These are phyloP conservation scores for Scaptomyza parva DNA, from an alignment of 2,888 invertebrate genomes.

Conservation along the genomic window DNA sequence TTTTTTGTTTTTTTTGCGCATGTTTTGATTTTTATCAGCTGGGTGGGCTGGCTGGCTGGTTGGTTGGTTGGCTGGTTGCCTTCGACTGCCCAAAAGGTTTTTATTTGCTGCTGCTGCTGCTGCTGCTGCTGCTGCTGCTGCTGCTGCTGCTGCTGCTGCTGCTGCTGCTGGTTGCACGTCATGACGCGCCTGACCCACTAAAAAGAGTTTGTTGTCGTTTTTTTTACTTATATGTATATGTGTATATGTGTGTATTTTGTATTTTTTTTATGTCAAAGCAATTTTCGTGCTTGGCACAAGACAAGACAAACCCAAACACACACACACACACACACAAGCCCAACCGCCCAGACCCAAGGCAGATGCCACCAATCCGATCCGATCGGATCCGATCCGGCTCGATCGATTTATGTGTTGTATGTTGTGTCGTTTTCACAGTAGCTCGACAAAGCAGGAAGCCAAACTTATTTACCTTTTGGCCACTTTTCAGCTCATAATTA, in stretches of 20 bases:
- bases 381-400: constrained; percentile 19
- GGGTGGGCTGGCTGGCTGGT: constrained; percentile 71
- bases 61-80: constrained; percentile 37
- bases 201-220: constrained; percentile 29
- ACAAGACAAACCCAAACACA: constrained; percentile 24
- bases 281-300: constrained; percentile 78
- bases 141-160: constrained; percentile 29
- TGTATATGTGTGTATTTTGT: constrained; percentile 12
- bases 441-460: constrained; percentile 59
- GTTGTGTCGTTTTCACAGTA: constrained; percentile 49
- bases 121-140: constrained; percentile 29
- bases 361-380: constrained; percentile 25
- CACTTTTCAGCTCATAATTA: constrained; percentile 78
- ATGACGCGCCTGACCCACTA: constrained; percentile 82
- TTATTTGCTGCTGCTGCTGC: constrained; percentile 39
- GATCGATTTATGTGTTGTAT: constrained; percentile 44
- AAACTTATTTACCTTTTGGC: constrained; percentile 72
- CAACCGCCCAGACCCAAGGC: constrained; percentile 13
- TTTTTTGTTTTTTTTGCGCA: constrained; percentile 72
- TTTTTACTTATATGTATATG: constrained; percentile 16
- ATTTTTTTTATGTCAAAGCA: constrained; percentile 82
- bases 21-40: constrained; percentile 81
- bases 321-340: constrained; percentile 7
- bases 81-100: constrained; percentile 48
- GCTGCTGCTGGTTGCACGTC: constrained; percentile 41